phyloP scores from a whole-genome alignment of 1,140 invertebrate species.

The Drosophila equinoxialis region DNA sequence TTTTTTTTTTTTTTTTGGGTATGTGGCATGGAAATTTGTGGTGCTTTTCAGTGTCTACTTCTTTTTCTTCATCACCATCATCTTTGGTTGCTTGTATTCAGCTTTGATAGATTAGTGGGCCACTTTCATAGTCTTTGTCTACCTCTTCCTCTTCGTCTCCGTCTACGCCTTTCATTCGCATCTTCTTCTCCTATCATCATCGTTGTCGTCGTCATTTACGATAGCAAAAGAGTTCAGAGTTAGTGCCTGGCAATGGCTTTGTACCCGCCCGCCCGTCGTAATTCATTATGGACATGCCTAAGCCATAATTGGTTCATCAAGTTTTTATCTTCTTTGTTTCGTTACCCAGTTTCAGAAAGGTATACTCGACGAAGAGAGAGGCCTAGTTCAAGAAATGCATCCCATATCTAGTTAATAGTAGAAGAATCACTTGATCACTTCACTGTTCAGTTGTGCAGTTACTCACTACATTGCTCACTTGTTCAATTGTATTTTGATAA shows the following conservation, averaged over 20 bases:
- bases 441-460: too few species aligned
- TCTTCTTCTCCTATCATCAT: conserved; percentile 21
- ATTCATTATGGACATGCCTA: conserved; percentile 8
- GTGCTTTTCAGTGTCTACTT: conserved; percentile 28
- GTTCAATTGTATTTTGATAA: too few species aligned
- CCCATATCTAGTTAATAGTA: too few species aligned
- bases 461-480: too few species aligned
- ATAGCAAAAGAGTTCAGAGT: conserved; percentile 40
- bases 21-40: conserved; percentile 65
- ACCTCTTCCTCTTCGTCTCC: background rate
- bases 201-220: conserved; percentile 18
- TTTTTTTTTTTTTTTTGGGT: conserved; percentile 46
- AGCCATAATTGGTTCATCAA: conserved; percentile 56
- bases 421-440: too few species aligned
- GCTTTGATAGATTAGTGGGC: conserved; percentile 77
- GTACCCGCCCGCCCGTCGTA: conserved; percentile 6
- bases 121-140: conserved; percentile 45
- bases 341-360: background rate
- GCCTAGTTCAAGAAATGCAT: too few species aligned
- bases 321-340: conserved; percentile 2
- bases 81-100: conserved; percentile 41
- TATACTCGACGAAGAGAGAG: background rate
- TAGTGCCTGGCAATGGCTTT: conserved; percentile 13
- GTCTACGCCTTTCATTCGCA: background rate
- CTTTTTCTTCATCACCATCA: conserved; percentile 9